Conservation (phyloP, 2,888 invertebrate species). For the Chydorus sphaericus region DNA sequence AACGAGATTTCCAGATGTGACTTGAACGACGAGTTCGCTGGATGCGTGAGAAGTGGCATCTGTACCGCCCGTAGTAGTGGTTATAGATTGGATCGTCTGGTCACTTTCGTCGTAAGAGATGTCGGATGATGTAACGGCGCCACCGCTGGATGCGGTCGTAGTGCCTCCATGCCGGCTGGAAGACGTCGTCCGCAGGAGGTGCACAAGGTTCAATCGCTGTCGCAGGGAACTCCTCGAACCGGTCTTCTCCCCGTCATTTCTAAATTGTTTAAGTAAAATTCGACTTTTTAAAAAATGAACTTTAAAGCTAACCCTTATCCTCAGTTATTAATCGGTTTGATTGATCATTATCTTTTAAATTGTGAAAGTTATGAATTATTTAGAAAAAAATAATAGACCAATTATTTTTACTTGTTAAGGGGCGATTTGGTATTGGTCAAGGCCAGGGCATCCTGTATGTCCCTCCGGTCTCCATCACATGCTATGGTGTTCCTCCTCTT, state of each 20-base stretch:
- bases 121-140: constrained; percentile 7
- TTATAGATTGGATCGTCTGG: background rate
- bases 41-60: constrained; percentile 4
- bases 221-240: constrained; percentile 7
- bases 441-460: constrained; percentile 64
- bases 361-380: background rate
- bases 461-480: constrained; percentile 68
- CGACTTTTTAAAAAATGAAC: too few relatives aligned
- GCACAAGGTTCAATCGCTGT: constrained; percentile 5
- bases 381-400: background rate
- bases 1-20: background rate
- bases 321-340: too few relatives aligned
- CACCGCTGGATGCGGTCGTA: background rate
- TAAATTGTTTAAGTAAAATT: too few relatives aligned
- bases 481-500: constrained; percentile 81
- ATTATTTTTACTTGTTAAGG: background rate
- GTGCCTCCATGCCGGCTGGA: background rate
- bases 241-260: background rate
- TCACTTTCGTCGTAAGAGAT: constrained; percentile 7
- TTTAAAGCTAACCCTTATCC: too few relatives aligned
- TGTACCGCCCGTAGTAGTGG: background rate
- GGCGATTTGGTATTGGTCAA: background rate
- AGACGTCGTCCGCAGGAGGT: constrained; percentile 5
- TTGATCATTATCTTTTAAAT: background rate
- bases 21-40: constrained; percentile 3